Evolutionary conservation across 2,113 vertebrate genomes (phyloP), one percentile per base, ranked within the genome.

Genomic region (Heptranchias perlo): DNA sequence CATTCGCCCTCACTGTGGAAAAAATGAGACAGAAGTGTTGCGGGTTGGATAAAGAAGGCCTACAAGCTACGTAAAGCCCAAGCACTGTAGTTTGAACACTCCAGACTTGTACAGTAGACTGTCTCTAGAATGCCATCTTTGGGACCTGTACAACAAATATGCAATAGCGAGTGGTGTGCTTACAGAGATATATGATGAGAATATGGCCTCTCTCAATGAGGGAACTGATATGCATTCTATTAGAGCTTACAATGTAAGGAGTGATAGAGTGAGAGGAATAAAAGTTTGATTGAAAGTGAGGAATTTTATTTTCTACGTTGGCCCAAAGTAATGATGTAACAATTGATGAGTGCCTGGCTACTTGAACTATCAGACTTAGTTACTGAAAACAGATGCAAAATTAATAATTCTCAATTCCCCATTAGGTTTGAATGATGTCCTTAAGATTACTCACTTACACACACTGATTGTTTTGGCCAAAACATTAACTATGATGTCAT

Each of bases 351-450:
- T 44, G 78, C 47, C 78, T 82, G 78, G 78, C 39, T 82, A 82
- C 52, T 49, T 89, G 47, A 35, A 91, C 54, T 58, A 58, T 35
- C 54, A 58, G 49, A 91, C 87, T 58, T 91, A 58, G 23, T 58
- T 58, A 52, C 49, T 58, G 54, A 58, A 91, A 91, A 58, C 54
- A 91, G 87, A 35, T 91, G 49, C 87, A 91, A 91, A 91, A 58
- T 58, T 25, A 58, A 35, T 91, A 91, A 91, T 31, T 73, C 78
- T 91, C 35, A 11, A 91, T 58, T 91, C 28, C 49, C 87, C 87
- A 52, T 91, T 91, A 4, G 87, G 52, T 61, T 91, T 91, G 49
- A 91, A 91, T 58, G 87, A 58, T 91, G 87, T 91, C 87, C 87
- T 35, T 58, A 58, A 58, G 87, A 91, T 91, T 91, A 52, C 87